Conservation (phyloP, 1,140 invertebrate species). For the Hyles euphorbiae region DNA sequence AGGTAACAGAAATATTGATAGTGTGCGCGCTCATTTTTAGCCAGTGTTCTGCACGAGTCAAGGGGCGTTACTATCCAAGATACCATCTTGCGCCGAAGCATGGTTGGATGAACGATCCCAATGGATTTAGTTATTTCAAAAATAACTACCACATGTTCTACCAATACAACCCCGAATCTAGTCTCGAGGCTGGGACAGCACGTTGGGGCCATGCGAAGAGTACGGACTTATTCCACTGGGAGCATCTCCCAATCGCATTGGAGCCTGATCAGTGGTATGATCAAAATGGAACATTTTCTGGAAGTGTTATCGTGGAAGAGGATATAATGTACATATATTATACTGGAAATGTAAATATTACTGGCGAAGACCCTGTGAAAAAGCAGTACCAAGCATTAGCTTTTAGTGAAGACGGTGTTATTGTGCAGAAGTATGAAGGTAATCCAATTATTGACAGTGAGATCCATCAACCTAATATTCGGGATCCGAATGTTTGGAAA, state of each 20-base stretch:
- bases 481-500: constrained; percentile 69
- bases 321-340: constrained; percentile 58
- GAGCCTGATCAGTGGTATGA: constrained; percentile 52
- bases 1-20: background rate
- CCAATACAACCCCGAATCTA: constrained; percentile 52
- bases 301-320: constrained; percentile 55
- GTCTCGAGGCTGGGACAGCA: constrained; percentile 34
- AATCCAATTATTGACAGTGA: constrained; percentile 50
- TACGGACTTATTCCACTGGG: constrained; percentile 55
- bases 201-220: constrained; percentile 64
- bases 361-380: constrained; percentile 32
- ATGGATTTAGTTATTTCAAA: constrained; percentile 54
- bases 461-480: constrained; percentile 46
- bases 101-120: constrained; percentile 72
- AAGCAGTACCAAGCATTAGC: constrained; percentile 49
- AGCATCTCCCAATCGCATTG: constrained; percentile 55
- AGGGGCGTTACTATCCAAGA: constrained; percentile 38
- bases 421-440: constrained; percentile 38
- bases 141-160: constrained; percentile 61
- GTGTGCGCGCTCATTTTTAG: constrained; percentile 21
- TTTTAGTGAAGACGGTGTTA: constrained; percentile 41
- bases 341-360: constrained; percentile 50
- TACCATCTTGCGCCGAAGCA: constrained; percentile 48
- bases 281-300: constrained; percentile 56
- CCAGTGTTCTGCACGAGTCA: constrained; percentile 14